Evolutionary conservation across 1,140 invertebrate species (phyloP).

Genomic region (Zaprionus nigranus): DNA sequence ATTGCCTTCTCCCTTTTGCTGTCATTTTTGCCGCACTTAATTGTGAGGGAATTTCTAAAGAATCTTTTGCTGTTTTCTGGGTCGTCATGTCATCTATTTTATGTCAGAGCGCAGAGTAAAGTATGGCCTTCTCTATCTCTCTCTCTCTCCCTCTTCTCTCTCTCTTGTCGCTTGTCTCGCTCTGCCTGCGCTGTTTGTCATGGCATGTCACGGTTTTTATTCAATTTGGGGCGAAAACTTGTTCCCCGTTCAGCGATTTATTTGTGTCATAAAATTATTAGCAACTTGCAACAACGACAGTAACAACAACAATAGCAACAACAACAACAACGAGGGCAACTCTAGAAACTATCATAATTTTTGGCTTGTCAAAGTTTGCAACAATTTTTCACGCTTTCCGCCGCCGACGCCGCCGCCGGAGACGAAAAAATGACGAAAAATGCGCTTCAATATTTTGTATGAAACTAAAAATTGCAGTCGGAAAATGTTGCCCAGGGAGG

Average conservation of each 20-base stretch:
- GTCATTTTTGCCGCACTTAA: conserved; percentile 8
- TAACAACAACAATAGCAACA: conserved; percentile 24
- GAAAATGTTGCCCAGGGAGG: neutral
- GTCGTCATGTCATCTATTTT: conserved; percentile 3
- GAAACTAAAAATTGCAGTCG: conserved; percentile 44
- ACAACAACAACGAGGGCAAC: conserved; percentile 31
- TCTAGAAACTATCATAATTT: conserved; percentile 68
- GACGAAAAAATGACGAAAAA: conserved; percentile 46
- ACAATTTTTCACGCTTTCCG: conserved; percentile 78
- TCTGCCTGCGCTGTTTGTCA: conserved; percentile 12
- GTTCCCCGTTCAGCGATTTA: conserved; percentile 55
- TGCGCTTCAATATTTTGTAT: conserved; percentile 62
- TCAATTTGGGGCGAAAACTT: conserved; percentile 47
- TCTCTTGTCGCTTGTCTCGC: neutral
- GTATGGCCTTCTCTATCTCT: neutral
- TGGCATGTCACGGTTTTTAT: conserved; percentile 41
- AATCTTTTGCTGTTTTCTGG: neutral
- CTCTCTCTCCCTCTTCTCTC: neutral
- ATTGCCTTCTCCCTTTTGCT: neutral
- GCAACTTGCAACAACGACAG: conserved; percentile 22
- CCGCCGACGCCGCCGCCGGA: conserved; percentile 22
- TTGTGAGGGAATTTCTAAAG: conserved; percentile 21
- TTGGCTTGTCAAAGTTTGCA: conserved; percentile 76
- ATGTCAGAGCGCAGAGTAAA: neutral
- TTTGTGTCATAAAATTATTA: conserved; percentile 73